Evolutionary conservation across 2,797 vertebrate genomes (phyloP), one percentile per base, ranked within the genome.

Genomic region (Oreochromis grahami): DNA sequence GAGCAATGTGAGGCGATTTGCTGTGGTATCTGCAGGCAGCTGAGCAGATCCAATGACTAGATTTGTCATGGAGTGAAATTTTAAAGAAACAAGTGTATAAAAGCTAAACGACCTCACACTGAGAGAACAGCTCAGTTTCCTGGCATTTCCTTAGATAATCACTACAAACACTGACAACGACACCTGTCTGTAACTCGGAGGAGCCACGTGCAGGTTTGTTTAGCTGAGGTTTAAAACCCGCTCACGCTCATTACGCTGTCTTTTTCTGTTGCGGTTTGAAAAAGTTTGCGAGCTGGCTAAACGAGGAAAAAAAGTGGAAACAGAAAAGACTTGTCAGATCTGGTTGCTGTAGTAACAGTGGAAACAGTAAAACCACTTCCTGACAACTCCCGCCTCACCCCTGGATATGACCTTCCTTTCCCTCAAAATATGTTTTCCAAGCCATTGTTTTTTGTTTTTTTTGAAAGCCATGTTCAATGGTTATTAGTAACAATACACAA

Each of bases 371-470:
- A 83, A 81, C 70, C 85, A 63, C 77, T 88, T 88, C 86, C 84
- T 90, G 80, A 89, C 82, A 87, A 51, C 34, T 72, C 77, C 79
- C 1, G 4, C 78, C 87, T 82, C 26, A 41, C 32, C 24, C 77
- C 70, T 86, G 80, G 51, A 50, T 80, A 74, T 87, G 91, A 89
- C 87, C 86, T 89, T 50, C 55, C 86, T 78, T 81, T 87, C 21
- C 41, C 52, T 55, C 34, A 53, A 45, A 79, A 86, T 53, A 56
- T 24, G 17, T 83, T 87, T 90, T 90, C 74, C 78, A 77, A 38
- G 76, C 79, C 79, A 90, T 87, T 93, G 82, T 91, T 88, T 81
- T 63, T 4, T 8, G 4, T 10, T 41, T 17, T 72, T 45, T 72
- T 72, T 7, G 17, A 87, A 84, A 87, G 79, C 55, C 83, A 21